Base-by-base conservation (phyloP, 2,113 vertebrate species). In the Chloebia gouldiae region DNA sequence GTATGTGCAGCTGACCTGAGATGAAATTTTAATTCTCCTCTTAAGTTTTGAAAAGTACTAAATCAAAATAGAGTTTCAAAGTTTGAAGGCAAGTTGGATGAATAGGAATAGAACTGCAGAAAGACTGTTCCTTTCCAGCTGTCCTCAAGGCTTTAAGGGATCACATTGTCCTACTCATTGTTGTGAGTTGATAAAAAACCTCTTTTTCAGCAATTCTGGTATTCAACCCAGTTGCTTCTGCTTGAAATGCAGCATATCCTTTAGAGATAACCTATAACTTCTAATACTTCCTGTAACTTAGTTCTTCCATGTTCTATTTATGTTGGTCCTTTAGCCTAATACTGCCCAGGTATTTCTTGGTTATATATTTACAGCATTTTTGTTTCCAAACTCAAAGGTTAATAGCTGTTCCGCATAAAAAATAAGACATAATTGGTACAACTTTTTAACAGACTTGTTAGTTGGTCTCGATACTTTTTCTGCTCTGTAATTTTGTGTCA, bases 1-100 rank as follows among this genome's bases (percentile, higher is more conserved):
- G 99, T 99, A 94, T 80, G 98, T 96, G 84, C 65, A 76, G 31
- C 86, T 35, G 73, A 66, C 24, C 51, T 24, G 35, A 75, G 33
- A 8, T 54, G 42, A 56, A 70, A 69, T 31, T 75, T 81, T 59
- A 53, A 37, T 51, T 80, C 18, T 66, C 40, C 24, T 25, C 6
- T 25, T 37, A 27, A 37, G 15, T 63, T 60, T 56, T 47, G 50
- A 57, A 37, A 64, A 60, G 45, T 37, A 45, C 35, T 23, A 42
- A 59, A 86, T 78, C 35, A 35, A 42, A 40, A 35, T 13, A 57
- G 44, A 19, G 59, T 79, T 61, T 47, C 14, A 9, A 39, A 82
- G 15, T 75, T 50, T 2, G 7, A 82, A 77, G 31, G 33, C 35
- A 81, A 59, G 20, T 20, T 56, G 13, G 35, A 51, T n/a, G n/a